A percentile compares a stretch with the other conserved stretches of the same genome.
phyloP scores from a whole-genome alignment of 2,113 vertebrate genomes.

The Tragelaphus imberbis region DNA sequence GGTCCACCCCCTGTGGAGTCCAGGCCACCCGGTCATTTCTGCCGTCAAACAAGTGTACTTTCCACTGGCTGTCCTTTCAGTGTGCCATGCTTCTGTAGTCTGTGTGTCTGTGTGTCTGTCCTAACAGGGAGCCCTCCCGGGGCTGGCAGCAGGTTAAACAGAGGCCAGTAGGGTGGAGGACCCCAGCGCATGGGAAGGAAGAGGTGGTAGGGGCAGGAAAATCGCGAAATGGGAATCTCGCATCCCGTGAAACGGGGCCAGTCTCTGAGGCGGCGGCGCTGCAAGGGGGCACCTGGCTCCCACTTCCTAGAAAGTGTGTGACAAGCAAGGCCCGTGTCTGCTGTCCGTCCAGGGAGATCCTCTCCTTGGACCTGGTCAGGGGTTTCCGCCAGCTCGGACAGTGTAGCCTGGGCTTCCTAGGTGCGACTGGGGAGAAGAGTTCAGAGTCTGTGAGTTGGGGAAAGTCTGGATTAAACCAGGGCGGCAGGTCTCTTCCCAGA shows the following conservation, averaged over 20 bases:
- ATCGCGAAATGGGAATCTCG: not conserved
- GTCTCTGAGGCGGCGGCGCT: not conserved
- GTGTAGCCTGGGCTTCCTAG: not conserved
- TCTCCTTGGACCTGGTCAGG: not conserved
- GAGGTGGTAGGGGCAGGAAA: not conserved
- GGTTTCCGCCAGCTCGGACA: not conserved
- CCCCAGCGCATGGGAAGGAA: not conserved
- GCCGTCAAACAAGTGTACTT: not conserved
- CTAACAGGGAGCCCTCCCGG: not conserved
- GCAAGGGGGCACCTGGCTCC: not conserved
- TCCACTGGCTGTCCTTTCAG: not conserved
- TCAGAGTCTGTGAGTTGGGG: not conserved
- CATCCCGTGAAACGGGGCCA: not conserved
- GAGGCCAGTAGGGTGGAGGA: not conserved
- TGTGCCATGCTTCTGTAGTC: constrained; percentile 6
- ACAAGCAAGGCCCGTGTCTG: not conserved
- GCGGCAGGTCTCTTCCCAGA: not conserved
- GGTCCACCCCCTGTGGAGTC: not conserved
- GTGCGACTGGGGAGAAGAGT: not conserved
- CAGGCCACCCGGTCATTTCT: not conserved
- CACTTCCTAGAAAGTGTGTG: not conserved
- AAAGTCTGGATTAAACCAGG: not conserved
- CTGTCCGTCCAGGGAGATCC: not conserved
- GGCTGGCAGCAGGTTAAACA: not conserved
- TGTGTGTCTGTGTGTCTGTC: constrained; percentile 43